These are phyloP conservation scores for Sepiola atlantica DNA, from an alignment of 2,888 invertebrate species.

Conservation along the genomic window DNA sequence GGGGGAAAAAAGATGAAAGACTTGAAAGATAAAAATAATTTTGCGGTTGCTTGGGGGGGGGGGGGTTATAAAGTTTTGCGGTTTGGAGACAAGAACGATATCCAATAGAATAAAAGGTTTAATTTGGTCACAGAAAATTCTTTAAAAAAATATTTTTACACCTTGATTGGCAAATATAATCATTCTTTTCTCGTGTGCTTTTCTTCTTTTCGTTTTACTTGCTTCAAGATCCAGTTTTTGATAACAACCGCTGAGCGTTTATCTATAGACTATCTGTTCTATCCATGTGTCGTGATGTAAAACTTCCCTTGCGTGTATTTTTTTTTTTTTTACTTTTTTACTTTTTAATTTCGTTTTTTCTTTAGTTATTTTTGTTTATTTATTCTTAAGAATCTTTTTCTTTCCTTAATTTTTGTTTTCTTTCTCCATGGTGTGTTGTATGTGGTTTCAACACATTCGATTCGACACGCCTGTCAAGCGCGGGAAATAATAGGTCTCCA, in stretches of 20 bases:
- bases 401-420: not conserved
- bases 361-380: not conserved
- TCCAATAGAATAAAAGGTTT: not conserved
- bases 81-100: slow-evolving; percentile 1
- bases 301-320: not conserved
- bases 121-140: not conserved
- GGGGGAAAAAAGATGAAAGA: not conserved
- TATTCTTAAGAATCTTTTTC: not conserved
- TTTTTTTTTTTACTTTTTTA: not conserved
- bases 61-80: slow-evolving; percentile 15
- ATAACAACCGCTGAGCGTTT: not conserved
- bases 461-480: slow-evolving; percentile 33
- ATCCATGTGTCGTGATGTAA: slow-evolving; percentile 10
- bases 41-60: too few relatives aligned
- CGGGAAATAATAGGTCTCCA: slow-evolving; percentile 34
- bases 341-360: not conserved
- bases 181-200: not conserved
- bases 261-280: not conserved
- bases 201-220: not conserved
- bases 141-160: not conserved
- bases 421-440: slow-evolving; percentile 10
- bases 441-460: slow-evolving; percentile 34
- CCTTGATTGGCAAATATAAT: not conserved
- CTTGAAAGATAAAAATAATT: not conserved
- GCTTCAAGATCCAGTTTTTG: not conserved